Percentiles rank a stretch among this genome's conserved stretches.
Conservation (phyloP, 2,888 invertebrate species). For the Rhagium mordax region DNA sequence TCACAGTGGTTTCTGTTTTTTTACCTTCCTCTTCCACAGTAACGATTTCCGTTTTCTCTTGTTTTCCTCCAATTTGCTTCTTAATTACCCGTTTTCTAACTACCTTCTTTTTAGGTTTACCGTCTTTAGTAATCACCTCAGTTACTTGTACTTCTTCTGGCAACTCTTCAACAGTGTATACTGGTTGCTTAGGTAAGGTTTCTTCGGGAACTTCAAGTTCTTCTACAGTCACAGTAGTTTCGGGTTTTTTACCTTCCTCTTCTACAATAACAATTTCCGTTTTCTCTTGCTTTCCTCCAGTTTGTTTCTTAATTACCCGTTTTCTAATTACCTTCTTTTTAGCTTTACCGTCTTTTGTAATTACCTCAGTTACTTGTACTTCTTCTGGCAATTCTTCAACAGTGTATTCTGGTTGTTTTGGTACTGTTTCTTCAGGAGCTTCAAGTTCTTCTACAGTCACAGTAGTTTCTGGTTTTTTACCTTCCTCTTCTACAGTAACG, state of each 20-base stretch:
- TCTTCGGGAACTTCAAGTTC: constrained; percentile 16
- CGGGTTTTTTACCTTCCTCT: constrained; percentile 51
- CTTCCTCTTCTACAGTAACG: constrained; percentile 63
- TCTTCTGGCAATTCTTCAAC: constrained; percentile 60
- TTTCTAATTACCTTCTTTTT: constrained; percentile 60
- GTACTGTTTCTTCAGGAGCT: constrained; percentile 40
- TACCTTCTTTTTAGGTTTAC: constrained; percentile 57
- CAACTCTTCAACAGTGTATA: constrained; percentile 52
- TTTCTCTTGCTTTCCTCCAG: constrained; percentile 58
- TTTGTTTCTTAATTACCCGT: constrained; percentile 60
- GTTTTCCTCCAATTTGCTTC: constrained; percentile 55
- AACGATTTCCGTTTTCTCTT: constrained; percentile 58
- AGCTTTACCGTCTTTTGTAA: constrained; percentile 66
- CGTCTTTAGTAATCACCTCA: constrained; percentile 58
- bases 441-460: constrained; percentile 59
- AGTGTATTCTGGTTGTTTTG: constrained; percentile 36
- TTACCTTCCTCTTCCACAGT: constrained; percentile 66
- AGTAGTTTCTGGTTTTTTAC: constrained; percentile 65
- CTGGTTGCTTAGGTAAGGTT: constrained; percentile 37
- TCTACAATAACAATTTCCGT: constrained; percentile 50
- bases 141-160: constrained; percentile 62
- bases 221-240: constrained; percentile 64
- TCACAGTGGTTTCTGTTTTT: constrained; percentile 59
- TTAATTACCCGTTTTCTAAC: constrained; percentile 64
- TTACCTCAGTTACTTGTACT: constrained; percentile 59